Evolutionary conservation across 2,888 invertebrate species (phyloP).

Genomic region (Sphaerophoria taeniata): DNA sequence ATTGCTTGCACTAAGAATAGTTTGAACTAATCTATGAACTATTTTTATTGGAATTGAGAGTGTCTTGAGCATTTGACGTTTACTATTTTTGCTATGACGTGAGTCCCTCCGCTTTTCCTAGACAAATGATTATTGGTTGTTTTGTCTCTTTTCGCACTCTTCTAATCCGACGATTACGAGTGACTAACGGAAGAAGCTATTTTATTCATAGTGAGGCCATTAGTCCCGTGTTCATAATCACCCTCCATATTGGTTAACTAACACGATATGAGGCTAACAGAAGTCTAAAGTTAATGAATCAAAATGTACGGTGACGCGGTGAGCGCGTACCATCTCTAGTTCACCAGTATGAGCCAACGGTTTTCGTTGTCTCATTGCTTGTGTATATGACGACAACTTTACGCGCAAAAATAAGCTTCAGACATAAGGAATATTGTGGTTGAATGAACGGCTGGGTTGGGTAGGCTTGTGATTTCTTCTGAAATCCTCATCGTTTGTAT

Average conservation of each 20-base stretch:
- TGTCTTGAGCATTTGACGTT: too few relatives aligned
- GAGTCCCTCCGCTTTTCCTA: neutral
- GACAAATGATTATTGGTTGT: neutral
- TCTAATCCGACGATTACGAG: neutral
- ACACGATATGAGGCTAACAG: conserved; percentile 59
- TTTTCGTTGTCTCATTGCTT: too few relatives aligned
- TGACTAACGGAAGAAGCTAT: neutral
- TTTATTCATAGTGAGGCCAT: conserved; percentile 18
- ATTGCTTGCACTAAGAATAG: conserved; percentile 9
- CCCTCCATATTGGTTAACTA: conserved; percentile 70
- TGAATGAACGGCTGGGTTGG: neutral
- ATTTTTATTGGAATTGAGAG: too few relatives aligned
- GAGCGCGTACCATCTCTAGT: neutral
- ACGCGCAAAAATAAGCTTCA: conserved; percentile 25
- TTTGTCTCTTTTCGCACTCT: neutral
- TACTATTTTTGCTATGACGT: too few relatives aligned
- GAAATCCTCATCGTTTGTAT: conserved; percentile 61
- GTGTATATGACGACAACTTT: neutral
- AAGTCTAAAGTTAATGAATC: conserved; percentile 25
- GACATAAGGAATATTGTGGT: neutral
- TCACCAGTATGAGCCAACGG: neutral
- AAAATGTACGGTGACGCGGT: neutral
- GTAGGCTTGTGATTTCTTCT: conserved; percentile 41
- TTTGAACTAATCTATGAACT: neutral
- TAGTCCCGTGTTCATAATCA: conserved; percentile 51